Conservation (phyloP, 2,113 vertebrate species). For the Forbesichthys agassizii region DNA sequence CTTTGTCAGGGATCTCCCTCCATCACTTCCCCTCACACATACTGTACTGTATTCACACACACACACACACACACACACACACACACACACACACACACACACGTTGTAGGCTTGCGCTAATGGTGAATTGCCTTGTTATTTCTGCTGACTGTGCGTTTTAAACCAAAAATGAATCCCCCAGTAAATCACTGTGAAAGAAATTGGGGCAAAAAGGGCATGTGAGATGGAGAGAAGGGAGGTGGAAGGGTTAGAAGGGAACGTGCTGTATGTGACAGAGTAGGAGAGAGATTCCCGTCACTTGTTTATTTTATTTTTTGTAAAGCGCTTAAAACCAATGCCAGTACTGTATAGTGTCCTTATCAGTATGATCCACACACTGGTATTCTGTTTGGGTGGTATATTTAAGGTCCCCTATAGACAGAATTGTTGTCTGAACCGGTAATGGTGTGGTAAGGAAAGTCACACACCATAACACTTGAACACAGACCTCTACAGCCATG, state of each 20-base stretch:
- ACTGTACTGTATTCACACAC: neutral
- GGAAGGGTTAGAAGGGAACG: neutral
- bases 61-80: constrained; percentile 11
- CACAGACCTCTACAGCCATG: too few relatives aligned
- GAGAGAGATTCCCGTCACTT: neutral
- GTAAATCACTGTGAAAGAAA: constrained; percentile 37
- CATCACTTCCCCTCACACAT: neutral
- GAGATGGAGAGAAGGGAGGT: constrained; percentile 2
- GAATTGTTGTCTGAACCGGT: too few relatives aligned
- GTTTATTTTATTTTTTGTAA: too few relatives aligned
- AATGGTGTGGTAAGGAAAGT: too few relatives aligned
- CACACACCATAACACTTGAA: too few relatives aligned
- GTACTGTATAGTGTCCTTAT: too few relatives aligned
- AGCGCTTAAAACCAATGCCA: too few relatives aligned
- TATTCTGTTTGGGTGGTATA: too few relatives aligned
- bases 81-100: constrained; percentile 5
- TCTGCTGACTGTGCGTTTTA: constrained; percentile 49
- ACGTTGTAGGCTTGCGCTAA: constrained; percentile 2
- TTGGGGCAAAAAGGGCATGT: neutral
- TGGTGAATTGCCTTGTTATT: constrained; percentile 14
- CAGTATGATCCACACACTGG: too few relatives aligned
- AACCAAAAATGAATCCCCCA: constrained; percentile 45
- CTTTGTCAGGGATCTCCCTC: constrained; percentile 45
- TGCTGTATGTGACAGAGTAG: neutral
- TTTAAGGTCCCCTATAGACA: too few relatives aligned